Evolutionary conservation across 2,888 invertebrate genomes (phyloP).

Genomic region (Lomographa bimaculata): DNA sequence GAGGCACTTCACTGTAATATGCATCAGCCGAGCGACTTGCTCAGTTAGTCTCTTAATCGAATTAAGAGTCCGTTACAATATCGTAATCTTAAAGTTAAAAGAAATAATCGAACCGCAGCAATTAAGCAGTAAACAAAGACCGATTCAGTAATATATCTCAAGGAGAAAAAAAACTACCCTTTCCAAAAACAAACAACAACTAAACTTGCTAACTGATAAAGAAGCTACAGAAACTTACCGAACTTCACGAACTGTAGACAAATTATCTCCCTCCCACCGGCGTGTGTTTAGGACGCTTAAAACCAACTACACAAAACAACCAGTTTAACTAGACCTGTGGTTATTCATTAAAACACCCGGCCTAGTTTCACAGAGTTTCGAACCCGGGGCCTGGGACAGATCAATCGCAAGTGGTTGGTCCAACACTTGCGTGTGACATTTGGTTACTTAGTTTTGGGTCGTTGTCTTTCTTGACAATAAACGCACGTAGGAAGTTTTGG

Average conservation of each 20-base stretch:
- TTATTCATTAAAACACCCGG: slow-evolving; percentile 38
- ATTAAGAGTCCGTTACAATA: too few relatives aligned
- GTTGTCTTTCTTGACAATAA: slow-evolving; percentile 39
- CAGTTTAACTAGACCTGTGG: slow-evolving; percentile 37
- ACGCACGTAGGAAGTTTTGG: slow-evolving; percentile 19
- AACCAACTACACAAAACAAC: slow-evolving; percentile 48
- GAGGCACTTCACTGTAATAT: too few relatives aligned
- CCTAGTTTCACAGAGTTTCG: slow-evolving; percentile 15
- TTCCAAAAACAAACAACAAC: slow-evolving; percentile 34
- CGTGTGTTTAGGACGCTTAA: slow-evolving; percentile 61
- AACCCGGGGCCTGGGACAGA: slow-evolving; percentile 20
- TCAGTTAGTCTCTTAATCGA: too few relatives aligned
- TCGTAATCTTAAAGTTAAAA: too few relatives aligned
- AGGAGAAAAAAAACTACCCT: slow-evolving; percentile 13
- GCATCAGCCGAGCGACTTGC: too few relatives aligned
- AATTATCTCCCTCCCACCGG: slow-evolving; percentile 53
- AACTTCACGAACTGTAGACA: slow-evolving; percentile 56
- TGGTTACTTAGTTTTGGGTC: slow-evolving; percentile 36
- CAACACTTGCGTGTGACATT: slow-evolving; percentile 51
- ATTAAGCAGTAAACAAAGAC: too few relatives aligned
- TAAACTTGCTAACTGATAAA: slow-evolving; percentile 49
- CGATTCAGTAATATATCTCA: slow-evolving; percentile 7
- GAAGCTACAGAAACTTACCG: slow-evolving; percentile 51
- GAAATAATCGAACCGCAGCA: too few relatives aligned
- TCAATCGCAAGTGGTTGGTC: slow-evolving; percentile 39